These are phyloP conservation scores for Pyrgus malvae DNA, from an alignment of 2,888 invertebrate species.

Conservation along the genomic window DNA sequence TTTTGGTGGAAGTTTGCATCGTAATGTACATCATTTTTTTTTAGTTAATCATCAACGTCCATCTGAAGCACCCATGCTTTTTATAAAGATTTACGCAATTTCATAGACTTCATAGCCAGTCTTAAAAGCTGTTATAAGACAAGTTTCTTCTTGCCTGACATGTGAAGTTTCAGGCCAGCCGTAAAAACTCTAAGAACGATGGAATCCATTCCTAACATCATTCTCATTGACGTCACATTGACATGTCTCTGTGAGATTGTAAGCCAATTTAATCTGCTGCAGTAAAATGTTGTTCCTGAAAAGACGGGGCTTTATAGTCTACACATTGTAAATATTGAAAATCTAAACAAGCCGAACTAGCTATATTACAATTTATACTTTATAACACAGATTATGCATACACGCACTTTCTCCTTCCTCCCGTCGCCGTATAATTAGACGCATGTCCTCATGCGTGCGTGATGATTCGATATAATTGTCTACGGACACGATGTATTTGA, in stretches of 20 bases:
- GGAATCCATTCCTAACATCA: too few relatives aligned
- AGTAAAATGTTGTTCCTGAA: neutral
- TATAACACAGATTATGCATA: slow-evolving; percentile 5
- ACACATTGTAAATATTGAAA: neutral
- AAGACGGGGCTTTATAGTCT: neutral
- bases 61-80: neutral
- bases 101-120: too few relatives aligned
- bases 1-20: too few relatives aligned
- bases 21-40: too few relatives aligned
- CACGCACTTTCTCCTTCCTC: slow-evolving; percentile 11
- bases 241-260: too few relatives aligned
- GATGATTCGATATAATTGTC: slow-evolving; percentile 13
- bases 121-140: too few relatives aligned
- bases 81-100: neutral
- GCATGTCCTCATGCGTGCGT: slow-evolving; percentile 25
- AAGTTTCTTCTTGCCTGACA: too few relatives aligned
- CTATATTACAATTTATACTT: too few relatives aligned
- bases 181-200: too few relatives aligned
- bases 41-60: neutral
- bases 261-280: too few relatives aligned
- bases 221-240: too few relatives aligned
- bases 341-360: neutral
- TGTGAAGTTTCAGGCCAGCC: too few relatives aligned
- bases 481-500: slow-evolving; percentile 7
- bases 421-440: slow-evolving; percentile 17